These are phyloP conservation scores for Paralichthys olivaceus DNA, from an alignment of 2,113 vertebrate genomes.

Conservation along the genomic window DNA sequence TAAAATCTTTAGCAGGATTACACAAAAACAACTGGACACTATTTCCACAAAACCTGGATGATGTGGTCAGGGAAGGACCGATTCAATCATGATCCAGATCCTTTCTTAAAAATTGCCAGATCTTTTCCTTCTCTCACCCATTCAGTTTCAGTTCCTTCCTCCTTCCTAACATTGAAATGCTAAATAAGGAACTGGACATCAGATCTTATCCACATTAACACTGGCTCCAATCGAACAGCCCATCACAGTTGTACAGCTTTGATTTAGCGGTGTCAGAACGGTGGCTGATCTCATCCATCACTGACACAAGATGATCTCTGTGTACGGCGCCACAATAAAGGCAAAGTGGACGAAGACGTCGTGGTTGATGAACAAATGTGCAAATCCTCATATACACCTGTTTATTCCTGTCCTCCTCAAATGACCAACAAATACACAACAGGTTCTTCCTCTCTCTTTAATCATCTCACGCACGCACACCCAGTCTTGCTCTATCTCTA, in stretches of 20 bases:
- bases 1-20: too few relatives aligned
- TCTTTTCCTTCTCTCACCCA: not conserved
- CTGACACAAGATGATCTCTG: conserved; percentile 11
- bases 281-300: conserved; percentile 32
- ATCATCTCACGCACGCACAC: not conserved
- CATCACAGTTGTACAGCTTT: conserved; percentile 12
- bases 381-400: too few relatives aligned
- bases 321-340: not conserved
- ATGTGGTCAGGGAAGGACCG: too few relatives aligned
- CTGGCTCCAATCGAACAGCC: conserved; percentile 14
- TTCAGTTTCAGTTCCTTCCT: not conserved
- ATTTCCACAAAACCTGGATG: too few relatives aligned
- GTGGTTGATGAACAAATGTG: not conserved
- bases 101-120: too few relatives aligned
- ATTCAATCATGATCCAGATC: too few relatives aligned
- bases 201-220: conserved; percentile 25
- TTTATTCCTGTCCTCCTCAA: too few relatives aligned
- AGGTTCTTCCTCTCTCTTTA: not conserved
- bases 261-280: conserved; percentile 16
- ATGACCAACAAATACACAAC: too few relatives aligned
- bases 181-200: conserved; percentile 17
- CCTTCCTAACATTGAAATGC: not conserved
- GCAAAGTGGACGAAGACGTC: not conserved
- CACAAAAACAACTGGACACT: too few relatives aligned
- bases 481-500: not conserved